phyloP scores from a whole-genome alignment of 2,797 vertebrate species.

The Lophura swinhoii region DNA sequence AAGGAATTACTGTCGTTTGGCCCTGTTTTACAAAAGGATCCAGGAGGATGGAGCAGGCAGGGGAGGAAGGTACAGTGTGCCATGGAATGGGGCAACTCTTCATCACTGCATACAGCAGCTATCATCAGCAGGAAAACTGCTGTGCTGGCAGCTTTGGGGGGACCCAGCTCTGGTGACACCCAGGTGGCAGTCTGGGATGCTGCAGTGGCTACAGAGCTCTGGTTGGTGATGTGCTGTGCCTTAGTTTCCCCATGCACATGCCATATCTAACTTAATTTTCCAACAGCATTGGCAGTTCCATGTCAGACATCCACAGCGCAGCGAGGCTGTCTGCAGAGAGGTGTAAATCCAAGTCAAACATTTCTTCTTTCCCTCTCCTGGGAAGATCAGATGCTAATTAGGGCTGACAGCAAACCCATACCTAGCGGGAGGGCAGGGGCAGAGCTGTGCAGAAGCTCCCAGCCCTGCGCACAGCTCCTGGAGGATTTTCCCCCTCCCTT shows the following conservation, averaged over 20 bases:
- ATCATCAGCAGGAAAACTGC: background rate
- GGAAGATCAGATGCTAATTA: background rate
- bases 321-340: background rate
- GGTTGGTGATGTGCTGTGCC: accelerated
- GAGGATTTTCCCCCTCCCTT: background rate
- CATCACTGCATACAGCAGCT: accelerated
- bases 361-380: background rate
- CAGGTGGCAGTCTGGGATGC: background rate
- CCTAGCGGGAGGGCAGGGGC: background rate
- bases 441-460: background rate
- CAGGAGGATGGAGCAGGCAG: accelerated
- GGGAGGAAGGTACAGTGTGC: background rate
- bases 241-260: background rate
- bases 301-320: accelerated
- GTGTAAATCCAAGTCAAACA: background rate
- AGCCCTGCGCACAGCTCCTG: background rate
- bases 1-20: too few species aligned
- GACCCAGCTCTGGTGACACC: background rate
- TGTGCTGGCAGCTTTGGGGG: background rate
- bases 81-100: background rate
- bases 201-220: background rate
- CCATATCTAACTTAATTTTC: accelerated
- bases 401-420: background rate
- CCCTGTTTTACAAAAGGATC: background rate
- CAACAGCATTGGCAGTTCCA: background rate